Evolutionary conservation across 2,888 invertebrate genomes (phyloP), one percentile per base, ranked within the genome.

Genomic region (Petrophora chlorosata): DNA sequence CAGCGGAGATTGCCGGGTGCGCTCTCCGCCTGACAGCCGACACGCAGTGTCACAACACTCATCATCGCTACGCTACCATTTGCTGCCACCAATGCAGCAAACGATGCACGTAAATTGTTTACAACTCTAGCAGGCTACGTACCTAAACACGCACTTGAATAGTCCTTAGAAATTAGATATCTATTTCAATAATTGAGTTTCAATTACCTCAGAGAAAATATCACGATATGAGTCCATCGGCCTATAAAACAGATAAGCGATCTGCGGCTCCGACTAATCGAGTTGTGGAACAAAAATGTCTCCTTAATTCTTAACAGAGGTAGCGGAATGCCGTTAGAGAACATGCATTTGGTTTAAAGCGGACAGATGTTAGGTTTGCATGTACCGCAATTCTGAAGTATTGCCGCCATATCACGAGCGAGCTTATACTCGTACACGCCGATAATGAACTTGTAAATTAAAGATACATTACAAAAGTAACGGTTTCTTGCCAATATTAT

Each of bases 301-400:
- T 50, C 55, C 59, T 61, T 54, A 67, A 66, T 65, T 61, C 61
- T 60, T 61, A 64, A 63, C 66, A 61, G 59, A 53, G 57, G 60
- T 44, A 54, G 50, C 61, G 69, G 69, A 72, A 70, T 70, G 65
- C 56, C 45, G 65, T 62, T 67, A 66, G 67, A 67, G 63, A 64
- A 69, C 65, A 70, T 70, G 73, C 22, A 64, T 72, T 71, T 64
- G 59, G 69, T 63, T 76, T 68, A 73, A 67, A 67, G 67, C 61
- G 67, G 73, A 76, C 76, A 77, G 77, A 76, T 76, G 75, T 72
- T 71, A 68, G 65, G 65, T 67, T 79, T 63, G 76, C 76, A 71
- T 78, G 76, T 69, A 61, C 53, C 45, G 67, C 68, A 67, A 76
- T 71, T 68, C 73, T 68, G 65, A 65, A 67, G 53, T 57, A 67